Evolutionary conservation across 2,797 vertebrate genomes (phyloP), one percentile per base, ranked within the genome.

Genomic region (Cichlasoma orientale): DNA sequence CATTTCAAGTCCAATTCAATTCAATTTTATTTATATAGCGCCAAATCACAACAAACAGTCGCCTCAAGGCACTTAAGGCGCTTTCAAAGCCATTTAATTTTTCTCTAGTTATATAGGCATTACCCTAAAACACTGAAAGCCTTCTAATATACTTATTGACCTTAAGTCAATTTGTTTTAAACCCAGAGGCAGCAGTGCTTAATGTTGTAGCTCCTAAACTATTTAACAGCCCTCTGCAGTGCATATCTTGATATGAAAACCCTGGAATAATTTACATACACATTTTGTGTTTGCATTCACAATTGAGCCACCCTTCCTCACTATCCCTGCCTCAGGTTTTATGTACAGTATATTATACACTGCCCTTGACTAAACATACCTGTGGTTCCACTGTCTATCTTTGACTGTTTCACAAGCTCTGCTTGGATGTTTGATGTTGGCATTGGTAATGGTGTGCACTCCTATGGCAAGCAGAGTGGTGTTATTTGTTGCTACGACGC

Each of bases 401-500:
- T 68, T 68, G 25, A 31, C 41, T 21, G 25, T 58, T 80, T 79
- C 76, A 36, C 74, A 74, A 68, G 73, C 27, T 38, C 79, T 75
- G 82, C 56, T 77, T 71, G 81, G 41, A 86, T 88, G 86, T 89
- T 88, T 74, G 74, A 27, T 74, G 86, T 82, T 92, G 93, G 91
- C 92, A 68, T 5, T 8, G 59, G 19, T 29, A 41, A 33, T 13
- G 21, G 56, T 57, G 74, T 36, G 18, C 68, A 66, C 81, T 74
- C 81, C 75, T 56, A 75, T 86, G 89, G 89, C 88, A 85, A 74
- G 72, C 83, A 50, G 88, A 83, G 83, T 87, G 87, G 82, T 91
- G 92, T 89, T 88, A 91, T 92, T 86, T 90, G 87, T 91, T 90
- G 88, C 86, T 77, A 78, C 70, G 84, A 53, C 58, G 84, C 85